Conservation (phyloP, 2,888 invertebrate genomes). For the Polydrusus cervinus region DNA sequence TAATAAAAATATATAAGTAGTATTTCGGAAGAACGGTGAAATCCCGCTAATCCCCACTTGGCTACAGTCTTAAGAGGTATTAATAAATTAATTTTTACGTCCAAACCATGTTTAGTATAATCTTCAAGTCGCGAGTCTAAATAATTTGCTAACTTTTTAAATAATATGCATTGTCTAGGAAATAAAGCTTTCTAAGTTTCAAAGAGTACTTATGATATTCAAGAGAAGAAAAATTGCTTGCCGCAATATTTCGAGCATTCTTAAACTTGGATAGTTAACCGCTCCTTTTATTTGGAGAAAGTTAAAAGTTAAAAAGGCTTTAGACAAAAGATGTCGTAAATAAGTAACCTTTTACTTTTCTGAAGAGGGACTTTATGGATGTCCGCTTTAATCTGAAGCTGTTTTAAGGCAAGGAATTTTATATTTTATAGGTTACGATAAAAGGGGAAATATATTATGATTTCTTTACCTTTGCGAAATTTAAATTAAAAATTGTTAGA, state of each 20-base stretch:
- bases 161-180: not conserved
- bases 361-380: not conserved
- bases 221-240: not conserved
- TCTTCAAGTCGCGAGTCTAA: not conserved
- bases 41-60: too few species aligned
- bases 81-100: too few species aligned
- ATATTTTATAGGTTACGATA: not conserved
- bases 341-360: not conserved
- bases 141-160: not conserved
- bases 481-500: not conserved
- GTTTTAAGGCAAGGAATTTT: not conserved
- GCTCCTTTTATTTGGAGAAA: constrained; percentile 2
- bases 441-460: not conserved
- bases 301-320: not conserved
- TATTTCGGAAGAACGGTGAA: too few species aligned
- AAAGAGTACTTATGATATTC: not conserved
- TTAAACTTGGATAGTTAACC: not conserved
- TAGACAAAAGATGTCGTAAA: not conserved
- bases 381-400: not conserved
- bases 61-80: too few species aligned
- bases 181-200: not conserved
- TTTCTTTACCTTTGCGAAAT: not conserved
- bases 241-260: not conserved
- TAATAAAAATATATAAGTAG: too few species aligned
- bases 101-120: not conserved